A percentile compares a stretch with the other conserved stretches of the same genome.
Evolutionary conservation across 1,140 invertebrate genomes (phyloP).

Genomic region (Saccostrea cuccullata): DNA sequence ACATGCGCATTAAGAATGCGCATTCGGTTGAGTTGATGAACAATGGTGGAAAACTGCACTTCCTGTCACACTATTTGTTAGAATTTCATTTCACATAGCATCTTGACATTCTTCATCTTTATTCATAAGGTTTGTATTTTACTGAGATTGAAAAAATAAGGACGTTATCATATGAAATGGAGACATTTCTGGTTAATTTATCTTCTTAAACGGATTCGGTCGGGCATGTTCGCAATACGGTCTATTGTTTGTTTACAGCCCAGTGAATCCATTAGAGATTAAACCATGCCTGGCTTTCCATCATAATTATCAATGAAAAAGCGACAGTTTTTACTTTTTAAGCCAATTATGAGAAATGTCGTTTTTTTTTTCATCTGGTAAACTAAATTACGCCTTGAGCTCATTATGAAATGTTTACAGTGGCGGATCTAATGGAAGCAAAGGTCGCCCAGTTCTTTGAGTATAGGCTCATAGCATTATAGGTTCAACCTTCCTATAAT

Average conservation of each 20-base stretch:
- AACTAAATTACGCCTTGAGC: neutral
- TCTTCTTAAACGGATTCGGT: neutral
- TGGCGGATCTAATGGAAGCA: neutral
- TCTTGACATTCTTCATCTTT: conserved; percentile 9
- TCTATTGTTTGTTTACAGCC: conserved; percentile 7
- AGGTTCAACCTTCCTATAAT: no score
- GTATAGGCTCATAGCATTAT: no score
- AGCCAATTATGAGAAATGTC: no score
- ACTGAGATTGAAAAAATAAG: neutral
- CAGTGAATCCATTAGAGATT: neutral
- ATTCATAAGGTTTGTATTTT: neutral
- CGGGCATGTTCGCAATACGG: conserved; percentile 21
- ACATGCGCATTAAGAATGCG: conserved; percentile 23
- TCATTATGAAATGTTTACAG: neutral
- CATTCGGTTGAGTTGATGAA: conserved; percentile 30
- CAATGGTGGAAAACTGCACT: conserved; percentile 34
- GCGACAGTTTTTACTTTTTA: no score
- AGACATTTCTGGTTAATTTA: neutral
- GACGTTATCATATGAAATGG: neutral
- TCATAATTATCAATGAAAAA: no score
- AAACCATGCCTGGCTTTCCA: neutral
- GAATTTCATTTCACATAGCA: conserved; percentile 1
- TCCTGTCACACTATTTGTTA: conserved; percentile 33
- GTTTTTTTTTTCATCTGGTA: neutral
- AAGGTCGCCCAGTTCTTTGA: no score